phyloP scores from a whole-genome alignment of 2,888 invertebrate species.

The Liposcelis brunnea region DNA sequence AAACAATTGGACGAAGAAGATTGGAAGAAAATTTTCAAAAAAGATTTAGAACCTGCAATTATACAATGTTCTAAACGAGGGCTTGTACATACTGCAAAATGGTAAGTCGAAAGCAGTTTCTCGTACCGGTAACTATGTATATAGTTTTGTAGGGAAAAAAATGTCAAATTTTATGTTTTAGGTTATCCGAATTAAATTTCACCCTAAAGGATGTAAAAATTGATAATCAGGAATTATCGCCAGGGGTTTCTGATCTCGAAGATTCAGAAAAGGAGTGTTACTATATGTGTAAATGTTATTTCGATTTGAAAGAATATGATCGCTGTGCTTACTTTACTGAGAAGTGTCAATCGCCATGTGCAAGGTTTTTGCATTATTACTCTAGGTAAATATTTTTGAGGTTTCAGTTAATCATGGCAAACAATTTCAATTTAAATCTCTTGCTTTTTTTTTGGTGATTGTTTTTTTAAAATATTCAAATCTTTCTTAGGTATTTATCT shows the following conservation, averaged over 20 bases:
- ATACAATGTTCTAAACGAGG: slow-evolving; percentile 64
- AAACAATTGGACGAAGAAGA: not conserved
- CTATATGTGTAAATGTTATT: slow-evolving; percentile 68
- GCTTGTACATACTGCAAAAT: slow-evolving; percentile 64
- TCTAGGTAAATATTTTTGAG: no score
- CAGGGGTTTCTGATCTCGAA: slow-evolving; percentile 29
- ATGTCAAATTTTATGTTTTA: slow-evolving; percentile 22
- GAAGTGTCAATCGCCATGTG: slow-evolving; percentile 48
- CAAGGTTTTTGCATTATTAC: slow-evolving; percentile 70
- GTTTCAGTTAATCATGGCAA: no score
- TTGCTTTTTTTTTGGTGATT: no score
- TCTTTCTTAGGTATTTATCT: slow-evolving; percentile 74
- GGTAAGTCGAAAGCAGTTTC: slow-evolving; percentile 31
- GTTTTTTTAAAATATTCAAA: no score
- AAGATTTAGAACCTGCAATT: slow-evolving; percentile 29
- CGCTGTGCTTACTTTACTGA: slow-evolving; percentile 66
- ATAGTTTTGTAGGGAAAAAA: slow-evolving; percentile 1
- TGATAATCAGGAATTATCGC: slow-evolving; percentile 15
- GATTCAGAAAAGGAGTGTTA: slow-evolving; percentile 54
- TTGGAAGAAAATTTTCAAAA: slow-evolving; percentile 3
- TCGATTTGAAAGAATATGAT: slow-evolving; percentile 82
- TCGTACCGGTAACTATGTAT: not conserved
- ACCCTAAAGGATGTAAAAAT: slow-evolving; percentile 50
- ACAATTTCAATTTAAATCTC: no score
- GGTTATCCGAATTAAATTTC: slow-evolving; percentile 66